phyloP scores from a whole-genome alignment of 2,113 vertebrate species.

The Naja naja region DNA sequence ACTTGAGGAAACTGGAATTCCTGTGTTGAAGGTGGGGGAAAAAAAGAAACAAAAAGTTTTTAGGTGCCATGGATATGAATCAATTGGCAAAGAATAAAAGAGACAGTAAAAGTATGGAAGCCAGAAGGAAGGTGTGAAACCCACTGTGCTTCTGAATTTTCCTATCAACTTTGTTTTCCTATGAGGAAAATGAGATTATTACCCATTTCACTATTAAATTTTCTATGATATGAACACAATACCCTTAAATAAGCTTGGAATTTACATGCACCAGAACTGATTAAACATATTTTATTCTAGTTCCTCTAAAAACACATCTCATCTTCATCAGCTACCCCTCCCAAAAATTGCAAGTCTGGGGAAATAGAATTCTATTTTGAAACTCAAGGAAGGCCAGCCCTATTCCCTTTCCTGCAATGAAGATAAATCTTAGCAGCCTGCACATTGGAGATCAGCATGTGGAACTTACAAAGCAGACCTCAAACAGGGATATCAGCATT shows the following conservation, averaged over 20 bases:
- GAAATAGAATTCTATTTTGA: neutral
- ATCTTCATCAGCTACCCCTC: neutral
- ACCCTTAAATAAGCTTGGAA: neutral
- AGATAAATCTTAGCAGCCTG: neutral
- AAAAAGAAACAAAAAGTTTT: neutral
- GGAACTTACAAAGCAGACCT: neutral
- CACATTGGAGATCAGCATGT: neutral
- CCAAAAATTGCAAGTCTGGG: neutral
- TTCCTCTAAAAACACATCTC: neutral
- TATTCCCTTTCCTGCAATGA: neutral
- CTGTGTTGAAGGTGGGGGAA: constrained; percentile 45
- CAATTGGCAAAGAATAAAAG: neutral
- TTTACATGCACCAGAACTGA: too few species aligned
- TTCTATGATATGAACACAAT: neutral
- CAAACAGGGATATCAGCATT: neutral
- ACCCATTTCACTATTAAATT: neutral
- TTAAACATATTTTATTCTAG: neutral
- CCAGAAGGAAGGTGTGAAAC: neutral
- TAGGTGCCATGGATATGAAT: neutral
- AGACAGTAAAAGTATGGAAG: neutral
- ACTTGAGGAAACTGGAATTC: constrained; percentile 58
- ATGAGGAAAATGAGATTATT: neutral
- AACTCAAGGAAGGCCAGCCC: neutral
- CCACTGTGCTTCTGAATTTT: neutral
- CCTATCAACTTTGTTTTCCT: neutral